Evolutionary conservation across 2,888 invertebrate species (phyloP).

Genomic region (Lepidochrysops patricia): DNA sequence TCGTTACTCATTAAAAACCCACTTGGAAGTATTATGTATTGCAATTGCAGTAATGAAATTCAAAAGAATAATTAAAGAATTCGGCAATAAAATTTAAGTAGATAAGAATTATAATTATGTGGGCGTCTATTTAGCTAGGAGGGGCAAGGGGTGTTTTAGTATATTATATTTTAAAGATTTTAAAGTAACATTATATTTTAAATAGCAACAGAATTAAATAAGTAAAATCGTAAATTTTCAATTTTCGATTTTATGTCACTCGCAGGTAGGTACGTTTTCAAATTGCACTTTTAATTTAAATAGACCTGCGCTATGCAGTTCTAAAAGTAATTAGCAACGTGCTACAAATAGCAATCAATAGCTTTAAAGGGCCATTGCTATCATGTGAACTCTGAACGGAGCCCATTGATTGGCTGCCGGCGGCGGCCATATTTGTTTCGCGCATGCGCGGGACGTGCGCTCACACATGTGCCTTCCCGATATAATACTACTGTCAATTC

Average conservation of each 20-base stretch:
- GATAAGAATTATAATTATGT: too few species aligned
- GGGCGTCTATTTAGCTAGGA: too few species aligned
- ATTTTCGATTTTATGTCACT: too few species aligned
- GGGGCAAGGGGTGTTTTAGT: too few species aligned
- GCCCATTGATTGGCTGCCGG: conserved; percentile 49
- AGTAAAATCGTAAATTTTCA: too few species aligned
- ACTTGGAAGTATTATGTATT: neutral
- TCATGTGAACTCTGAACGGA: conserved; percentile 39
- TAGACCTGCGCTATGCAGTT: conserved; percentile 7
- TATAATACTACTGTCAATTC: conserved; percentile 20
- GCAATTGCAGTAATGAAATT: too few species aligned
- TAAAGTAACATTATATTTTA: too few species aligned
- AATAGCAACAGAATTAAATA: too few species aligned
- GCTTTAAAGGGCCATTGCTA: conserved; percentile 45
- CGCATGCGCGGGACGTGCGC: conserved; percentile 53
- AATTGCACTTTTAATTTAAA: neutral
- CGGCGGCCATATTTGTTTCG: conserved; percentile 65
- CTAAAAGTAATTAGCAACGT: conserved; percentile 23
- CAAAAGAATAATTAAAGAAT: too few species aligned
- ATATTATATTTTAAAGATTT: too few species aligned
- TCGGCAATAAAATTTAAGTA: too few species aligned
- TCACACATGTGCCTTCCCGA: conserved; percentile 46
- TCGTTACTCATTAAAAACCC: neutral
- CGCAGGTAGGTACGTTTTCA: neutral
- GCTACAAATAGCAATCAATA: conserved; percentile 51